Conservation (phyloP, 2,888 invertebrate species). For the Philaethria dido region DNA sequence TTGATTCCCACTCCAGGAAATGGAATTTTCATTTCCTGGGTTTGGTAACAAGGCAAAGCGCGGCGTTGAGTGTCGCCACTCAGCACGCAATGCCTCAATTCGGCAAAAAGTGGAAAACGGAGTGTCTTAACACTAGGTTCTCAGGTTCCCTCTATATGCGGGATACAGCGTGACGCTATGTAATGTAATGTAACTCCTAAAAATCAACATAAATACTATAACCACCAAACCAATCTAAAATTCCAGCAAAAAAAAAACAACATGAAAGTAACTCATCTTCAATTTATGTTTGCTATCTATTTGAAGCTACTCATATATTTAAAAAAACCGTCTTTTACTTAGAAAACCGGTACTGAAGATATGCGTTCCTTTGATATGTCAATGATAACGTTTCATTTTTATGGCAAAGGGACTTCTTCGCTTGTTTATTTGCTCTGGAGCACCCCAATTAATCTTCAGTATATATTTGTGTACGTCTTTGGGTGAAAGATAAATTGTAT, state of each 20-base stretch:
- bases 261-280: neutral
- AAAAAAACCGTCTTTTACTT: conserved; percentile 16
- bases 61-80: no score
- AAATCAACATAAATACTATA: neutral
- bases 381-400: conserved; percentile 36
- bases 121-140: no score
- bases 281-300: neutral
- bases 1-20: no score
- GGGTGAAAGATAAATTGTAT: conserved; percentile 21
- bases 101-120: no score
- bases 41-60: no score
- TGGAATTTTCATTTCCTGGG: no score
- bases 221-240: neutral
- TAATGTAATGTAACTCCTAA: no score
- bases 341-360: conserved; percentile 23
- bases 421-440: conserved; percentile 41
- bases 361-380: conserved; percentile 47
- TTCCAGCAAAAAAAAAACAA: neutral
- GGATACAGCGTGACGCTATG: no score
- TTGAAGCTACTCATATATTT: neutral
- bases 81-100: no score
- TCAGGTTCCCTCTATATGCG: no score
- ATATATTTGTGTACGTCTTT: conserved; percentile 2
- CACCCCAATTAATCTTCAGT: conserved; percentile 41
- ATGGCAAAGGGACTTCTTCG: conserved; percentile 31